Evolutionary conservation across 1,140 invertebrate species (phyloP), one percentile per base, ranked within the genome.

Genomic region (Heliconius nattereri): DNA sequence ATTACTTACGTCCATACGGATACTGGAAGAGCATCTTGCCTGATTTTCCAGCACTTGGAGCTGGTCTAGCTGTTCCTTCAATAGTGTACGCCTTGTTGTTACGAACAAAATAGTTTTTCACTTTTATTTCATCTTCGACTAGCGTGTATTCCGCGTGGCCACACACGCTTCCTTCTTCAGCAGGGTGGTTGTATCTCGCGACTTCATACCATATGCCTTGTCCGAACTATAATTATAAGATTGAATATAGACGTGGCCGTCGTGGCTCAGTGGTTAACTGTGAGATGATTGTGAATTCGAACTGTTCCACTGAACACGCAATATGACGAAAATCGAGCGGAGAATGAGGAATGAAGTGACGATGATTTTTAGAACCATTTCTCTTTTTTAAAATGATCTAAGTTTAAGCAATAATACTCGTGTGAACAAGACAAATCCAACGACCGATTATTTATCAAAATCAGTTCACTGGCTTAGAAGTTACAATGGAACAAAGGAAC

Each of bases 181-280:
- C 78, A 0, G 60, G 71, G 45, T 84, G 87, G 7, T 81, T 82
- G 72, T 86, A 85, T 45, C 88, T 91, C 9, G 86, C 87, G 9
- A 89, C 81, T 75, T 92, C 90, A 60, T 91, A 93, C 90, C 90
- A 93, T 9, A 78, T 79, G 32, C 91, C 90, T 81, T 85, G 32
- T 16, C 60, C 81, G 75, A 85, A 93, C 91, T 93, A 2, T 60
- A 60, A 26, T 60, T 11, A 60, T 26, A 2, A 60, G 5, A 45
- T 16, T 40, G 0, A 60, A n/a, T 26, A 7, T n/a, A 60, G n/a
- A 60, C n/a, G 9, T 11, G 13, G 40, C 40, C 40, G 3, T 40
- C 11, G 11, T 11, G 0, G 11, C 11, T 45, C 1, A 5, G 11
- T 45, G 11, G 13, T 45, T 45, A 45, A 3, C 13, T 45, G 40